phyloP scores from a whole-genome alignment of 2,797 vertebrate species.

The Pelodytes ibericus region DNA sequence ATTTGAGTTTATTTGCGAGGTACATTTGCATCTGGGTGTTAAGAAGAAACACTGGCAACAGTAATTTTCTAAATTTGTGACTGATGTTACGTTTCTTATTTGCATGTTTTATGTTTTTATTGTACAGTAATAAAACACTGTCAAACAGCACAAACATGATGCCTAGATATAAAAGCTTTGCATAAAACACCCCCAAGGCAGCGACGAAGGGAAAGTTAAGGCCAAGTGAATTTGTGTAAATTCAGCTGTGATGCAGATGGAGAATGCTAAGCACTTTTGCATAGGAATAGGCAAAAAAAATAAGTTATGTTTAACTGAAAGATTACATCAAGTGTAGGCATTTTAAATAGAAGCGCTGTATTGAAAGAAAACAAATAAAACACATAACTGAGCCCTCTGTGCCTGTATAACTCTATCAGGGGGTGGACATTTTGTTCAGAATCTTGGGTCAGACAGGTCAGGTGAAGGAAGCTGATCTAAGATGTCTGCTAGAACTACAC shows the following conservation, averaged over 20 bases:
- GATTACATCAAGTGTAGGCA: too few species aligned
- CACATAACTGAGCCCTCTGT: too few species aligned
- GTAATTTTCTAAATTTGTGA: not conserved
- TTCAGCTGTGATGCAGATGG: not conserved
- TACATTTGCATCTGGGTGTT: constrained; percentile 30
- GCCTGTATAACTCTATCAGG: too few species aligned
- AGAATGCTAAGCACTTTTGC: not conserved
- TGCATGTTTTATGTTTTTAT: constrained; percentile 9
- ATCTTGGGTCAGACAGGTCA: too few species aligned
- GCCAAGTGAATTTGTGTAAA: not conserved
- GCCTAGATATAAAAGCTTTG: too few species aligned
- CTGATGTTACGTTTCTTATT: not conserved
- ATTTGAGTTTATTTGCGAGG: constrained; percentile 52
- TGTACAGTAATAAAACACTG: not conserved
- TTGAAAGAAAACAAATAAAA: too few species aligned
- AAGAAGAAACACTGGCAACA: not conserved
- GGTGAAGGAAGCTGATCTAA: too few species aligned
- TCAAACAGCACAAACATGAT: not conserved
- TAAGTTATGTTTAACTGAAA: too few species aligned
- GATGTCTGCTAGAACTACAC: too few species aligned
- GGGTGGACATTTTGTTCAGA: too few species aligned
- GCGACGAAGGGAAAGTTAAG: not conserved
- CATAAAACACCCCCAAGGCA: not conserved
- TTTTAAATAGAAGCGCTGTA: too few species aligned
- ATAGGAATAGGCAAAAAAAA: not conserved